Percentiles rank a stretch among this genome's conserved stretches.
Evolutionary conservation across 2,888 invertebrate genomes (phyloP).

Genomic region (Sinohyriopsis cumingii): DNA sequence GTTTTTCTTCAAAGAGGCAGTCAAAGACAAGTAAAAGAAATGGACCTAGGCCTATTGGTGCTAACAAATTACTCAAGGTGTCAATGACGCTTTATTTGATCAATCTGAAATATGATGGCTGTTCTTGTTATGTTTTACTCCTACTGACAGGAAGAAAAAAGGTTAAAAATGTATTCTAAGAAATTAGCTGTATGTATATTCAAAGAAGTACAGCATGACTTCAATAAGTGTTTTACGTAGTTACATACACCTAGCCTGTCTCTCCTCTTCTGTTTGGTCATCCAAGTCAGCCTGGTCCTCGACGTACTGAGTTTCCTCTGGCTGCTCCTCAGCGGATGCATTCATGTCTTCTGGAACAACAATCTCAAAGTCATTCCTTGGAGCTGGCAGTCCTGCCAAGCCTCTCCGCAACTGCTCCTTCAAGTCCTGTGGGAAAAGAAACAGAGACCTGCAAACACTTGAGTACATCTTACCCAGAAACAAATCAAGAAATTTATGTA

Average conservation of each 20-base stretch:
- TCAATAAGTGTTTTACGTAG: slow-evolving; percentile 18
- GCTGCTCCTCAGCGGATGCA: slow-evolving; percentile 71
- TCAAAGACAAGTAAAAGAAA: too few relatives aligned
- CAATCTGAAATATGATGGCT: too few relatives aligned
- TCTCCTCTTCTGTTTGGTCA: slow-evolving; percentile 73
- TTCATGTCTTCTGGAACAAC: slow-evolving; percentile 90
- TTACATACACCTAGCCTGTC: slow-evolving; percentile 41
- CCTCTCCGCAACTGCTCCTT: slow-evolving; percentile 77
- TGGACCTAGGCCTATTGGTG: too few relatives aligned
- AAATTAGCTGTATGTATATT: background rate
- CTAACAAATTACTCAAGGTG: too few relatives aligned
- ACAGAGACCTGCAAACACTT: too few relatives aligned
- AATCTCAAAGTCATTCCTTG: slow-evolving; percentile 98
- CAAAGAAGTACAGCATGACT: background rate
- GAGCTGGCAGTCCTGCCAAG: slow-evolving; percentile 86
- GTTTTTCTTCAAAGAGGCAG: too few relatives aligned
- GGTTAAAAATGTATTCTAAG: too few relatives aligned
- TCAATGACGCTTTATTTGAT: too few relatives aligned
- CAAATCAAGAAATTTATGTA: too few relatives aligned
- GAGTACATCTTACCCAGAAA: too few relatives aligned
- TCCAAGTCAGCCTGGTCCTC: slow-evolving; percentile 84
- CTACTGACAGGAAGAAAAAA: too few relatives aligned
- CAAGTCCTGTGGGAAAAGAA: slow-evolving; percentile 39
- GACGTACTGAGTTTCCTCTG: slow-evolving; percentile 73
- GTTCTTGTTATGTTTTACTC: too few relatives aligned